Conservation (phyloP, 1,140 invertebrate species). For the Aphidius gifuensis region DNA sequence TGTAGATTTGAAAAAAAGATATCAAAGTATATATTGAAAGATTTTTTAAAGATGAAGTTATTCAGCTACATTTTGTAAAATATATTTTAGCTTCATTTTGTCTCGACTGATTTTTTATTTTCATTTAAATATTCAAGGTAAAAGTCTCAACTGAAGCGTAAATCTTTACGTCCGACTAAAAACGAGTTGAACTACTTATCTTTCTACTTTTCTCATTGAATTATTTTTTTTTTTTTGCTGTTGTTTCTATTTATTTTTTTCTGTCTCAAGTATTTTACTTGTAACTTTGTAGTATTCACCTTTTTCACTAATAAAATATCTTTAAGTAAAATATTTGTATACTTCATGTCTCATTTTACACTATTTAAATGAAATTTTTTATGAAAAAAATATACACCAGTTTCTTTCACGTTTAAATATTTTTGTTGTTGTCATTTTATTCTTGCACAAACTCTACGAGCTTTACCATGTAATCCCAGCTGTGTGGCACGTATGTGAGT, state of each 20-base stretch:
- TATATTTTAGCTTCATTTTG: too few species aligned
- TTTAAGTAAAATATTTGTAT: too few species aligned
- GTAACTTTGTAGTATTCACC: background rate
- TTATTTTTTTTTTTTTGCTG: background rate
- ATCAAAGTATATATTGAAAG: too few species aligned
- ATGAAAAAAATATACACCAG: too few species aligned
- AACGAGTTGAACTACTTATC: constrained; percentile 17
- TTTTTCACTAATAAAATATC: background rate
- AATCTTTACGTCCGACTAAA: constrained; percentile 17
- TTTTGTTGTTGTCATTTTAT: too few species aligned
- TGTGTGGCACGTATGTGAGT: constrained; percentile 19
- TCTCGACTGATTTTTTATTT: too few species aligned
- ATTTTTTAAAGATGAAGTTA: too few species aligned
- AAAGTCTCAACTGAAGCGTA: constrained; percentile 21
- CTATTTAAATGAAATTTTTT: too few species aligned
- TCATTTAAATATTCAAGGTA: constrained; percentile 7
- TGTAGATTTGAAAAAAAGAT: too few species aligned
- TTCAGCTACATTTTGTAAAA: too few species aligned
- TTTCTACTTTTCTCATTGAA: background rate
- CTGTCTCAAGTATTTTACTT: background rate
- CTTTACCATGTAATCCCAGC: constrained; percentile 12
- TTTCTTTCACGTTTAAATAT: too few species aligned
- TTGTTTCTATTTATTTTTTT: background rate
- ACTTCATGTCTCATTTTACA: background rate
- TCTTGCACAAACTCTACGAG: too few species aligned